phyloP scores from a whole-genome alignment of 2,113 vertebrate species.

The Heterochromis multidens region DNA sequence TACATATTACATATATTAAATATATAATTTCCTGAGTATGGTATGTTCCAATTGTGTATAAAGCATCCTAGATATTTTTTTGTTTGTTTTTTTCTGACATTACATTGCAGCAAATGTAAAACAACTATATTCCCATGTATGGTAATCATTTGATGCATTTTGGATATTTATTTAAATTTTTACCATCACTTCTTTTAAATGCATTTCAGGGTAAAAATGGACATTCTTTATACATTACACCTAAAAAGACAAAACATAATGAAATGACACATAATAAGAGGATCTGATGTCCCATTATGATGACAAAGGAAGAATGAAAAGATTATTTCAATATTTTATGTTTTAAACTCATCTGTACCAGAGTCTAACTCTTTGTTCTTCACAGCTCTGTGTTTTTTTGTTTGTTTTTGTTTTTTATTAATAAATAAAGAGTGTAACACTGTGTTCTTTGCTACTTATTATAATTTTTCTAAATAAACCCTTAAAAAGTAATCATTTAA shows the following conservation, averaged over 20 bases:
- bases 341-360: background rate
- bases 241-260: background rate
- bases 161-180: background rate
- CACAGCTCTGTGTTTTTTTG: background rate
- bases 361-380: background rate
- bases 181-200: background rate
- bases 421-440: background rate
- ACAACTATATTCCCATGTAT: background rate
- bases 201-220: background rate
- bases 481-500: background rate
- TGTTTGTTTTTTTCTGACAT: background rate
- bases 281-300: background rate
- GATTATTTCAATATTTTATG: too few relatives aligned
- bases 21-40: background rate
- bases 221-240: background rate
- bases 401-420: background rate
- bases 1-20: background rate
- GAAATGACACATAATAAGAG: background rate
- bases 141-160: background rate
- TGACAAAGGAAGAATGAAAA: background rate
- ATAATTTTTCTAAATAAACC: background rate
- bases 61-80: background rate
- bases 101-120: background rate
- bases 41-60: background rate
- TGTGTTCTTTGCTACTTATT: background rate